phyloP scores from a whole-genome alignment of 1,140 invertebrate species.

The Sinonovacula constricta region DNA sequence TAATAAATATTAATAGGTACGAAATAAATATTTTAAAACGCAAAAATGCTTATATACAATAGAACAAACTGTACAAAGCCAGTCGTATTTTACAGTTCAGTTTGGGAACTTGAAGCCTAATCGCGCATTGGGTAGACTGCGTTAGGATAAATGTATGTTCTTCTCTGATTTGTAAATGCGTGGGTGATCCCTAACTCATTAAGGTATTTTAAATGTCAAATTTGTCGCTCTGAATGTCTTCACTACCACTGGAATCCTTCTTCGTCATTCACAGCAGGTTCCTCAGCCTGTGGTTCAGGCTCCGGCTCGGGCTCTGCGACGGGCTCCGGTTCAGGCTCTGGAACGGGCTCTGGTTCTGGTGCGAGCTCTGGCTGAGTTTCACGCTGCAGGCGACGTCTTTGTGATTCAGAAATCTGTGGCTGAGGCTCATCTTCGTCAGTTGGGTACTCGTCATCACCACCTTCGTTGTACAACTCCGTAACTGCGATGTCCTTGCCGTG shows the following conservation, averaged over 20 bases:
- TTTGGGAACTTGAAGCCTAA: no score
- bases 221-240: no score
- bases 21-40: no score
- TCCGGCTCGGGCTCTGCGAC: slow-evolving; percentile 32
- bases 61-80: no score
- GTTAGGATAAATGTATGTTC: no score
- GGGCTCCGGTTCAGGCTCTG: slow-evolving; percentile 18
- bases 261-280: slow-evolving; percentile 18
- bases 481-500: slow-evolving; percentile 40
- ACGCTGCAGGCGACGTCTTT: slow-evolving; percentile 30
- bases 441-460: slow-evolving; percentile 40
- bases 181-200: no score
- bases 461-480: slow-evolving; percentile 57
- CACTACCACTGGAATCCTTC: slow-evolving; percentile 23
- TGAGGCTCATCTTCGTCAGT: slow-evolving; percentile 37
- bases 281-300: slow-evolving; percentile 34
- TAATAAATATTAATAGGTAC: no score
- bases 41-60: no score
- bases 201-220: no score
- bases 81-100: no score
- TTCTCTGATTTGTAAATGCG: no score
- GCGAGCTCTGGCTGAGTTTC: neutral
- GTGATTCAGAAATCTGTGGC: slow-evolving; percentile 2
- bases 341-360: slow-evolving; percentile 15
- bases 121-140: no score